Base-by-base conservation (phyloP, 1,140 invertebrate genomes). In the Nasonia longicornis region DNA sequence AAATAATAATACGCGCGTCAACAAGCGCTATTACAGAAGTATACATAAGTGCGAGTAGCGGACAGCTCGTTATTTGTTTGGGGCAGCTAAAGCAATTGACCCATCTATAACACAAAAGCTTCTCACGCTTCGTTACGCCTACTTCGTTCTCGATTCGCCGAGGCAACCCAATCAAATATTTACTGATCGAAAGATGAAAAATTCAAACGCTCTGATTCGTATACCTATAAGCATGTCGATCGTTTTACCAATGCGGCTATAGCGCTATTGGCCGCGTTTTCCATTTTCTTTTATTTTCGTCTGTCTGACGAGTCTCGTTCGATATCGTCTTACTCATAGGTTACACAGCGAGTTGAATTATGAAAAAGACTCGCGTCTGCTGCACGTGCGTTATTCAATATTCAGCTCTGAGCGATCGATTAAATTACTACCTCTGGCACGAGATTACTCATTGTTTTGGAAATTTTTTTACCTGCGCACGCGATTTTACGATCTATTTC, bases 311-410 rank as follows among this genome's bases (percentile, higher is more conserved):
- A 20, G 52, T 7, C 7, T 20, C 52, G 52, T 10, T 67, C 64
- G 64, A 67, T 67, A 67, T 67, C 12, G 64, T 67, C 64, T 67
- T 67, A n/a, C 64, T 29, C 26, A 67, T n/a, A 29, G 64, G 52
- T 58, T 16, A n/a, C 52, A 16, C 7, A n/a, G 26, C 26, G 16
- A 58, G 52, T 20, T 58, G 14, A n/a, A 58, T 35, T 58, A 20
- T 58, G 16, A n/a, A 58, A 58, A 58, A 58, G 20, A n/a, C 64
- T 66, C 26, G 58, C 31, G 31, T 35, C 4, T 26, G 7, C n/a
- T 66, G 6, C 22, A 26, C 22, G 22, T 66, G 64, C 10, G 22
- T 29, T 31, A 29, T 67, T 26, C 26, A 67, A 67, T 29, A 29
- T 67, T 67, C 64, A 20, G 26, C 11, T 6, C 26, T 58, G 20